Conservation (phyloP, 2,113 vertebrate species). For the Recurvirostra avosetta region DNA sequence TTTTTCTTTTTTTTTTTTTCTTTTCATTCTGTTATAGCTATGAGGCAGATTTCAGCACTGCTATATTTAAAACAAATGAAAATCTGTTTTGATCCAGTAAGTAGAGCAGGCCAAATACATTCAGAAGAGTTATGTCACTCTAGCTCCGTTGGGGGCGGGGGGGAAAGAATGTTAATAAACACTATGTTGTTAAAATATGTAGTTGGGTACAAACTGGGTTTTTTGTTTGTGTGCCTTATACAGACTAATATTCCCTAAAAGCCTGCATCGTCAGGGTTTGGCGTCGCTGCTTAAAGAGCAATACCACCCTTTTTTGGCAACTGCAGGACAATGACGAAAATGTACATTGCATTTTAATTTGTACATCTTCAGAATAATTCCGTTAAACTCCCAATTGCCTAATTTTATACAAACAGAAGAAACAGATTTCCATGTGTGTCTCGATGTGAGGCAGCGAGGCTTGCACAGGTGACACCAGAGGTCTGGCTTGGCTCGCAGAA, state of each 20-base stretch:
- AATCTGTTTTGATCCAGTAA: neutral
- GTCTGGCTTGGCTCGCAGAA: neutral
- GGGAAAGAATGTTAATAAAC: neutral
- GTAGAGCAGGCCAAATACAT: neutral
- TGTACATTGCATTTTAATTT: neutral
- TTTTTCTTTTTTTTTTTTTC: neutral
- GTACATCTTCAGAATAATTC: neutral
- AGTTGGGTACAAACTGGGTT: neutral
- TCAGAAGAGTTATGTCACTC: neutral
- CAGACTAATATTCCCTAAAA: neutral
- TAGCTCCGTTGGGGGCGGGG: neutral
- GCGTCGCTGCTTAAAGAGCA: neutral
- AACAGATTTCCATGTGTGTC: neutral
- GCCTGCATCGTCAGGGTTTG: neutral
- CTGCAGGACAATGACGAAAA: neutral
- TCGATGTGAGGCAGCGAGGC: neutral
- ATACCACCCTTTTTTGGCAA: neutral
- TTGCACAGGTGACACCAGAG: neutral
- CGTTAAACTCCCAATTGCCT: neutral
- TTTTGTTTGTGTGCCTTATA: neutral
- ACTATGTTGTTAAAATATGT: neutral
- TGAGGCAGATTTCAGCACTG: neutral
- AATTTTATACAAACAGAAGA: neutral
- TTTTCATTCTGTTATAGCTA: neutral
- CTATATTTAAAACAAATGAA: neutral